Evolutionary conservation across 2,113 vertebrate species (phyloP).

Genomic region (Monarcha castaneiventris): DNA sequence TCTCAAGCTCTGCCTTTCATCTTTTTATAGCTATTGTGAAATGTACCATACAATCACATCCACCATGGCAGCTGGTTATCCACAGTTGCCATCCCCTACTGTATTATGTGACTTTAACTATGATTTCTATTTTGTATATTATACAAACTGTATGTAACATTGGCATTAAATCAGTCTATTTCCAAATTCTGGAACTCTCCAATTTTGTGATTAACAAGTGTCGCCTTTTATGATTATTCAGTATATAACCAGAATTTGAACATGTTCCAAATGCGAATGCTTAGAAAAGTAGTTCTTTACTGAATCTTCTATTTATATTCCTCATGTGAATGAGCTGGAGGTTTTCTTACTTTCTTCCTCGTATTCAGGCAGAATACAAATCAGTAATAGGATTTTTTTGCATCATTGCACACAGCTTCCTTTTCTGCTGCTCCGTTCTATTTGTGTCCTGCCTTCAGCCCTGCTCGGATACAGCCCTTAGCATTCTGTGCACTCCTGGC

Average conservation of each 20-base stretch:
- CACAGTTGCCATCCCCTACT: background rate
- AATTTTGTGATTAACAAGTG: slow-evolving; percentile 8
- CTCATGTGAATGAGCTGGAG: slow-evolving; percentile 44
- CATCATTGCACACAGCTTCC: slow-evolving; percentile 46
- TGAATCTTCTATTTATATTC: slow-evolving; percentile 49
- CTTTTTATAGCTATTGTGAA: slow-evolving; percentile 7
- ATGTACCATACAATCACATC: background rate
- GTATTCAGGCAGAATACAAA: slow-evolving; percentile 56
- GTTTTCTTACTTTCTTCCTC: slow-evolving; percentile 42
- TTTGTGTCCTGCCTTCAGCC: slow-evolving; percentile 44
- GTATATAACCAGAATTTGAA: background rate
- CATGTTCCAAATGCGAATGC: background rate
- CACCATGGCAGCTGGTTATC: background rate
- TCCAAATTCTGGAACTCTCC: background rate
- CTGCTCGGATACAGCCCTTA: background rate
- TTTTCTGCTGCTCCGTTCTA: background rate
- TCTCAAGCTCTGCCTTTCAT: background rate
- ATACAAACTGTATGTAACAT: background rate
- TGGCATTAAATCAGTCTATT: background rate
- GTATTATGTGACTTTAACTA: background rate
- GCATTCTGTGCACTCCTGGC: background rate
- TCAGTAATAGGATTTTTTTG: slow-evolving; percentile 24
- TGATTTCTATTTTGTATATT: background rate
- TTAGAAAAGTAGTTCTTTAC: slow-evolving; percentile 29
- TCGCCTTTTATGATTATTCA: background rate